Percentiles rank a stretch among this genome's conserved stretches.
Evolutionary conservation across 2,888 invertebrate genomes (phyloP).

Genomic region (Bhutanitis thaidina): DNA sequence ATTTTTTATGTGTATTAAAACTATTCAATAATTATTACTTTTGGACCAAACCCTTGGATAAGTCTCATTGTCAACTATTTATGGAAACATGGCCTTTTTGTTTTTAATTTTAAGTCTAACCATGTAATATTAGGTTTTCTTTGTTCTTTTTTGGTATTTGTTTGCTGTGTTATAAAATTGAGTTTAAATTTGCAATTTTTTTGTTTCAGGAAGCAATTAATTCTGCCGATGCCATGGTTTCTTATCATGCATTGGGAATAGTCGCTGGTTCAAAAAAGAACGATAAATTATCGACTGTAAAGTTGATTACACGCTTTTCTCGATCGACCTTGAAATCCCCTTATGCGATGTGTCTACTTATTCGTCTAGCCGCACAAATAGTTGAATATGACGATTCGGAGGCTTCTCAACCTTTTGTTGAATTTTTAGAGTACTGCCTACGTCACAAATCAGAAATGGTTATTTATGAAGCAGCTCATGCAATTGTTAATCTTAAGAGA

Average conservation of each 20-base stretch:
- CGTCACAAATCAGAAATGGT: conserved; percentile 99
- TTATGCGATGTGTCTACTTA: conserved; percentile 96
- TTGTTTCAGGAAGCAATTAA: conserved; percentile 64
- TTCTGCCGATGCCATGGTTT: conserved; percentile 89
- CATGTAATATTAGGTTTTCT: too few relatives aligned
- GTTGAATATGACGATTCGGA: conserved; percentile 92
- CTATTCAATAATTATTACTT: too few relatives aligned
- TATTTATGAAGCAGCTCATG: conserved; percentile 99
- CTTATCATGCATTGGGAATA: conserved; percentile 98
- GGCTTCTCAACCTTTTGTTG: conserved; percentile 87
- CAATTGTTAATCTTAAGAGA: conserved; percentile 94
- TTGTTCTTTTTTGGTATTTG: too few relatives aligned
- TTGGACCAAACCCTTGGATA: too few relatives aligned
- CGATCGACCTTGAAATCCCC: conserved; percentile 93
- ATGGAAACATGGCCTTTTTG: too few relatives aligned
- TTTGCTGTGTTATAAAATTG: too few relatives aligned
- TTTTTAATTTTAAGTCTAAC: too few relatives aligned
- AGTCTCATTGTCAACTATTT: too few relatives aligned
- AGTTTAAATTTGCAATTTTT: background rate
- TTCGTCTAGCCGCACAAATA: conserved; percentile 95
- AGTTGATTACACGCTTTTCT: conserved; percentile 94
- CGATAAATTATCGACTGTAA: conserved; percentile 97
- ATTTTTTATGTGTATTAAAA: too few relatives aligned
- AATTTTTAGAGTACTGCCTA: conserved; percentile 96
- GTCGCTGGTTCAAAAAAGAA: conserved; percentile 96